A percentile compares a stretch with the other conserved stretches of the same genome.
These are phyloP conservation scores for Papilio elwesi DNA, from an alignment of 2,888 invertebrate genomes.

Conservation along the genomic window DNA sequence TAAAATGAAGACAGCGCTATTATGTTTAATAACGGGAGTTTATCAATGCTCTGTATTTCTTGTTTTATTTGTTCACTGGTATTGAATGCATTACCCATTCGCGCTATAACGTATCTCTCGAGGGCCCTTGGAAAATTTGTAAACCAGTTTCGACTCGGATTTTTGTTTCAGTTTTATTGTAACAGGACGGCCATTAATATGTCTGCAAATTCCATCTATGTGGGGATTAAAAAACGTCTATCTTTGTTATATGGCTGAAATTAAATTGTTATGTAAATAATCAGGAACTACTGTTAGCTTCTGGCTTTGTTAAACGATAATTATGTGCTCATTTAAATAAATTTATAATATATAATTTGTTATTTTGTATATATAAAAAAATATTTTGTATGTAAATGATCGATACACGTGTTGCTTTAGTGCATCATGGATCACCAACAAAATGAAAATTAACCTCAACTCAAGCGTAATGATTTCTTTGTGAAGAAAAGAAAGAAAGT, in stretches of 20 bases:
- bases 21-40: not conserved
- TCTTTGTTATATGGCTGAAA: conserved; percentile 40
- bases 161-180: conserved; percentile 56
- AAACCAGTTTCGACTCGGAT: conserved; percentile 37
- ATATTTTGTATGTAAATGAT: too few species aligned
- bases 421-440: too few species aligned
- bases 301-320: not conserved
- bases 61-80: conserved; percentile 27
- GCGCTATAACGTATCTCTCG: conserved; percentile 15
- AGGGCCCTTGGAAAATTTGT: conserved; percentile 26
- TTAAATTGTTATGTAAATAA: conserved; percentile 41
- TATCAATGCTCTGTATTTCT: not conserved
- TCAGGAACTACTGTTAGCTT: conserved; percentile 15
- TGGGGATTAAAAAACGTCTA: conserved; percentile 51
- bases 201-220: conserved; percentile 69
- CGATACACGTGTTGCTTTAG: not conserved
- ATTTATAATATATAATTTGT: not conserved
- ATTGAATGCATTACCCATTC: conserved; percentile 2
- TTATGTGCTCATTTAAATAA: not conserved
- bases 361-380: not conserved
- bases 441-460: too few species aligned
- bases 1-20: not conserved
- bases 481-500: too few species aligned
- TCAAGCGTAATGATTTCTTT: too few species aligned
- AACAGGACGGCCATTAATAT: conserved; percentile 53